Evolutionary conservation across 1,140 invertebrate genomes (phyloP), one percentile per base, ranked within the genome.

Genomic region (Hypsibius dujardini): DNA sequence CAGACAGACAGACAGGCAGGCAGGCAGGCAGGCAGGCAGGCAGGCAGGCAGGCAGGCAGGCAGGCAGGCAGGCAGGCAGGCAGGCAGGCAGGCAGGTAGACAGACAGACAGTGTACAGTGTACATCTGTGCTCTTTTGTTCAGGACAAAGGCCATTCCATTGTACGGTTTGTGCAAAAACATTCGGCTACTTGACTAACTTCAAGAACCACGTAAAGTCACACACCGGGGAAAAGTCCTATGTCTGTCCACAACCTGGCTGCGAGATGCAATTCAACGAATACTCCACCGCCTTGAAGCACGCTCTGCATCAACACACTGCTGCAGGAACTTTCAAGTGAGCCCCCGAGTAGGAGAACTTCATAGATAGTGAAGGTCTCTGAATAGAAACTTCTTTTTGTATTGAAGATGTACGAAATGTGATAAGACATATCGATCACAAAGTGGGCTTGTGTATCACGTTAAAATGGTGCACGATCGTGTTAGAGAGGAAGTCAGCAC

Each of bases 121-220:
- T 56, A 7, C 7, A 56, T 7, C 7, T 56, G 50, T 7, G 42
- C 62, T 67, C 12, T 67, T 67, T 7, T 56, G 7, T 67, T 12
- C 62, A 67, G 62, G 42, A 7, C 3, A 67, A 42, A 67, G 45
- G 45, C 12, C 3, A 45, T 67, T 15, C 62, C 12, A 67, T 12
- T 67, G 62, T 45, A 42, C 62, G 42, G 45, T 42, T 15, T 67
- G 62, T 42, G 7, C 12, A 12, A 67, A 67, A 42, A 45, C 12
- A 42, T 67, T 67, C 62, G 62, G 62, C 12, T 67, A 67, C 45
- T 42, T 67, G 42, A 67, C 62, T 7, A 67, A 67, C 42, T 67
- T 15, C 42, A 67, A 42, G 12, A 67, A 67, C 42, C 62, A 67
- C 45, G 12, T 67, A 12, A 12, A 7, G 12, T 7, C 42, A 3